A percentile compares a stretch with the other conserved stretches of the same genome.
These are phyloP conservation scores for Urophycis tenuis DNA, from an alignment of 2,797 vertebrate species.

Conservation along the genomic window DNA sequence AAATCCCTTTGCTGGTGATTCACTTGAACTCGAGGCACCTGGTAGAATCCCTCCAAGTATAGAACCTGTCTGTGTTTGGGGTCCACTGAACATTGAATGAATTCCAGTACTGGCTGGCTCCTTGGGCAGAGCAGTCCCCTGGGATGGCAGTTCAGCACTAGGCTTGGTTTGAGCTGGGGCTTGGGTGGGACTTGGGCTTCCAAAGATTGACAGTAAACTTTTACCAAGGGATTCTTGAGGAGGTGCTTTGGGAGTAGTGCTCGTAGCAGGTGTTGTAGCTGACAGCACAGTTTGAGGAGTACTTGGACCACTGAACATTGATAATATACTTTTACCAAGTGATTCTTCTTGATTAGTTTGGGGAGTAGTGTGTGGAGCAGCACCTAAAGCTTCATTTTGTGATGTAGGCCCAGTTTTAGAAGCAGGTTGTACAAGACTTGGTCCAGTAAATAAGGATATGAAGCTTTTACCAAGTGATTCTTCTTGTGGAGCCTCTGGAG, in stretches of 20 bases:
- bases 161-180: conserved; percentile 40
- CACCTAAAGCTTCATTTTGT: conserved; percentile 43
- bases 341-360: conserved; percentile 56
- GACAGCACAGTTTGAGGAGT: conserved; percentile 16
- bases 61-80: conserved; percentile 55
- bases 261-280: not conserved
- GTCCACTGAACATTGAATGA: conserved; percentile 63
- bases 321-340: conserved; percentile 71
- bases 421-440: conserved; percentile 44
- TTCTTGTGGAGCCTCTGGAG: conserved; percentile 42
- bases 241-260: conserved; percentile 10
- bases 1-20: conserved; percentile 62
- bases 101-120: conserved; percentile 60
- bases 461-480: conserved; percentile 59
- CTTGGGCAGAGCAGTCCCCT: conserved; percentile 53
- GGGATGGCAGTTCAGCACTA: conserved; percentile 36
- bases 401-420: conserved; percentile 36
- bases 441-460: conserved; percentile 57
- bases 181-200: conserved; percentile 47
- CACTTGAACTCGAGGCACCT: conserved; percentile 56
- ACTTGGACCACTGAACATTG: conserved; percentile 69
- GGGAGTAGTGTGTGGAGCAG: conserved; percentile 47
- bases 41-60: conserved; percentile 62
- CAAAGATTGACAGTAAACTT: conserved; percentile 39
- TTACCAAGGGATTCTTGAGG: conserved; percentile 38